These are phyloP conservation scores for Coendou prehensilis DNA, from an alignment of 2,797 vertebrate genomes.

Conservation along the genomic window DNA sequence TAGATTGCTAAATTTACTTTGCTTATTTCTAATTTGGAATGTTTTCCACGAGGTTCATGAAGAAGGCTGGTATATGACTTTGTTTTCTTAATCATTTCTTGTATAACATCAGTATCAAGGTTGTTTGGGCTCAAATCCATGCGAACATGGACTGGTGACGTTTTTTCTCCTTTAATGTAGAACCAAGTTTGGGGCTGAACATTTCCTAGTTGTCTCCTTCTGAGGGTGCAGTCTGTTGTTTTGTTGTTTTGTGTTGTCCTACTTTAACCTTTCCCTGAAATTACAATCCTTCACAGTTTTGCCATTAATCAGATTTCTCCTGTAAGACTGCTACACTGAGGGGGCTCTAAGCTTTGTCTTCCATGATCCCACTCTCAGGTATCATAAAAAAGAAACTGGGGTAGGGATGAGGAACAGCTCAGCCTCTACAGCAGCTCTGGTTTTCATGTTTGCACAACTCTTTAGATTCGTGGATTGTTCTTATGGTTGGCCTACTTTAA, in stretches of 20 bases:
- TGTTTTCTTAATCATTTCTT: neutral
- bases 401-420: fast-evolving
- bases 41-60: neutral
- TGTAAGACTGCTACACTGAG: neutral
- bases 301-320: neutral
- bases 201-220: neutral
- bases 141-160: neutral
- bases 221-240: neutral
- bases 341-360: neutral
- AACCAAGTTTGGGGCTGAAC: neutral
- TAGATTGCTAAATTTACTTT: neutral
- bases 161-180: neutral
- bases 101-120: neutral
- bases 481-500: neutral
- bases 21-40: slow-evolving; percentile 36
- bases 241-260: neutral
- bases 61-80: neutral
- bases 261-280: neutral
- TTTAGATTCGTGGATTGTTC: neutral
- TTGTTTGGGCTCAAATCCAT: neutral
- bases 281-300: neutral
- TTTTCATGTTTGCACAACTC: neutral
- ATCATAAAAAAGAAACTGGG: neutral
- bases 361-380: too few relatives aligned
- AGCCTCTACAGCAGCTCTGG: neutral